Evolutionary conservation across 2,113 vertebrate genomes (phyloP).

Genomic region (Recurvirostra avosetta): DNA sequence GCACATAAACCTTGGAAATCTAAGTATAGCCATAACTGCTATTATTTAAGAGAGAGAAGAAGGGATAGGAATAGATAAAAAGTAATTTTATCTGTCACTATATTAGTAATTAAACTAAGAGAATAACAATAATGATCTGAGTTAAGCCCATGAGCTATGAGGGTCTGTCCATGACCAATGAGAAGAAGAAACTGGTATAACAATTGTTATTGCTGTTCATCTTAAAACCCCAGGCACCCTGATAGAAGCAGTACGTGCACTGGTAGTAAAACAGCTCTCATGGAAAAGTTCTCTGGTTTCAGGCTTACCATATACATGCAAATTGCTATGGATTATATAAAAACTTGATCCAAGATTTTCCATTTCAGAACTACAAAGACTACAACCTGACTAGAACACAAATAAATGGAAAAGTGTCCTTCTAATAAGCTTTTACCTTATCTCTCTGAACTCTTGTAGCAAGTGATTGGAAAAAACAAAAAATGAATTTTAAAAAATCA

Average conservation of each 20-base stretch:
- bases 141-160: background rate
- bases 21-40: background rate
- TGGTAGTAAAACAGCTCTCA: background rate
- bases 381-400: background rate
- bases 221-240: background rate
- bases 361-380: background rate
- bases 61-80: background rate
- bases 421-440: background rate
- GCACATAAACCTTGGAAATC: background rate
- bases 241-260: fast-evolving
- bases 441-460: background rate
- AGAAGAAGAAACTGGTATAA: background rate
- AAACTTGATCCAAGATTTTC: background rate
- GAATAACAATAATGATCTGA: background rate
- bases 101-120: background rate
- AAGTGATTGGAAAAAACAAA: background rate
- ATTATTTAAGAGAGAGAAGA: background rate
- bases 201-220: background rate
- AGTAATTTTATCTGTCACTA: background rate
- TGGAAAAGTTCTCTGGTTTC: background rate
- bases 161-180: background rate
- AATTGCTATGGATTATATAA: background rate
- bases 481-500: background rate
- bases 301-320: background rate
- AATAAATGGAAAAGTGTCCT: background rate